A percentile compares a stretch with the other conserved stretches of the same genome.
phyloP scores from a whole-genome alignment of 2,888 invertebrate genomes.

The Luperina nickerlii region DNA sequence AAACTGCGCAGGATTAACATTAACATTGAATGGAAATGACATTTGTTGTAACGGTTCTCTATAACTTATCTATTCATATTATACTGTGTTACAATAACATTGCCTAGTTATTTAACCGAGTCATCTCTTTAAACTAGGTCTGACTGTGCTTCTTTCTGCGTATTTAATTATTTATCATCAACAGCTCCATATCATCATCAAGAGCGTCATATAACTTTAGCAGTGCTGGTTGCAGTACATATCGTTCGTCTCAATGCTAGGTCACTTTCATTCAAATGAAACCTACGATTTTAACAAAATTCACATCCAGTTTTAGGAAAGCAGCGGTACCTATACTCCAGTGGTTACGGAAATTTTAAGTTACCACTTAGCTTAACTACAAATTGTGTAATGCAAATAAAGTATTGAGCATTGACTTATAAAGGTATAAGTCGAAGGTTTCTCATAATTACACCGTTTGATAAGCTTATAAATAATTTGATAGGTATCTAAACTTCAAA shows the following conservation, averaged over 20 bases:
- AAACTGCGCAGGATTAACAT: conserved; percentile 56
- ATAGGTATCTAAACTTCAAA: not conserved
- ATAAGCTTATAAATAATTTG: conserved; percentile 1
- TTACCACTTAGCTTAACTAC: not conserved
- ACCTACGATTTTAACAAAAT: not conserved
- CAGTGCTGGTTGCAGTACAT: not conserved
- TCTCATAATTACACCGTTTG: not conserved
- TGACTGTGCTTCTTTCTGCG: not conserved
- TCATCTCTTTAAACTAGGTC: conserved; percentile 4
- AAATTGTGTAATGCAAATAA: not conserved
- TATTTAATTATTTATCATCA: not conserved
- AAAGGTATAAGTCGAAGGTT: not conserved
- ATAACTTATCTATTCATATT: conserved; percentile 39
- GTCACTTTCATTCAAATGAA: not conserved
- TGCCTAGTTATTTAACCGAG: conserved; percentile 32
- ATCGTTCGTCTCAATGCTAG: not conserved
- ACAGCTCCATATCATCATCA: not conserved
- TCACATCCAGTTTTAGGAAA: not conserved
- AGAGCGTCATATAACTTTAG: not conserved
- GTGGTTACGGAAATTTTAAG: not conserved
- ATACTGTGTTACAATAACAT: conserved; percentile 43
- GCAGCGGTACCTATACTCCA: not conserved
- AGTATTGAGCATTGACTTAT: not conserved
- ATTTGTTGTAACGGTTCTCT: conserved; percentile 46
- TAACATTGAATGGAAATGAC: conserved; percentile 53